These are phyloP conservation scores for Choreutis nemorana DNA, from an alignment of 2,888 invertebrate genomes.

Conservation along the genomic window DNA sequence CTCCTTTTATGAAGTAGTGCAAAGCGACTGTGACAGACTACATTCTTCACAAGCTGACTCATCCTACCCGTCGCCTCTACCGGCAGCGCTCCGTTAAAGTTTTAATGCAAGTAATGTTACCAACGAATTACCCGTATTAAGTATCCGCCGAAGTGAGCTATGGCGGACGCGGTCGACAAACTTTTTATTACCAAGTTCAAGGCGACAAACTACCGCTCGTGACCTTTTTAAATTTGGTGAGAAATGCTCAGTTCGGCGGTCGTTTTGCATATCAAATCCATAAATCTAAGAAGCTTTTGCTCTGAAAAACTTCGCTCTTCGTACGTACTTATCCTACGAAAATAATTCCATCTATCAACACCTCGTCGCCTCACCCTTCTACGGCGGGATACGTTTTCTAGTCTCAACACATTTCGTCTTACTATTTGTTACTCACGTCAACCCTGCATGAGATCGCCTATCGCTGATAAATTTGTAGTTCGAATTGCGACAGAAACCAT, in stretches of 20 bases:
- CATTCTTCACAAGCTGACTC: slow-evolving; percentile 27
- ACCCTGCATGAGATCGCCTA: slow-evolving; percentile 33
- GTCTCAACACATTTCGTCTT: slow-evolving; percentile 8
- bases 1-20: slow-evolving; percentile 26
- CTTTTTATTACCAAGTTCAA: slow-evolving; percentile 30
- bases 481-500: slow-evolving; percentile 39
- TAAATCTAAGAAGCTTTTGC: slow-evolving; percentile 28
- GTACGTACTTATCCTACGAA: slow-evolving; percentile 18
- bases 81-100: slow-evolving; percentile 21
- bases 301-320: background rate
- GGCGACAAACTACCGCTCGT: slow-evolving; percentile 18
- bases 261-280: slow-evolving; percentile 37
- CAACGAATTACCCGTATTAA: slow-evolving; percentile 30
- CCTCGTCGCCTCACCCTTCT: slow-evolving; percentile 9
- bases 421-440: slow-evolving; percentile 23
- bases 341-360: slow-evolving; percentile 21
- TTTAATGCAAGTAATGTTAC: slow-evolving; percentile 18
- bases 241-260: slow-evolving; percentile 35
- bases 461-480: slow-evolving; percentile 45
- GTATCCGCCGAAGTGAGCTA: slow-evolving; percentile 19
- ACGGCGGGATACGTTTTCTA: too few relatives aligned
- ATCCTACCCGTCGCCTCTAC: slow-evolving; percentile 13
- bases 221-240: slow-evolving; percentile 38
- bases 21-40: slow-evolving; percentile 20
- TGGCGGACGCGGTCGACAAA: slow-evolving; percentile 27